Conservation (phyloP, 2,797 vertebrate species). For the Numenius phaeopus region DNA sequence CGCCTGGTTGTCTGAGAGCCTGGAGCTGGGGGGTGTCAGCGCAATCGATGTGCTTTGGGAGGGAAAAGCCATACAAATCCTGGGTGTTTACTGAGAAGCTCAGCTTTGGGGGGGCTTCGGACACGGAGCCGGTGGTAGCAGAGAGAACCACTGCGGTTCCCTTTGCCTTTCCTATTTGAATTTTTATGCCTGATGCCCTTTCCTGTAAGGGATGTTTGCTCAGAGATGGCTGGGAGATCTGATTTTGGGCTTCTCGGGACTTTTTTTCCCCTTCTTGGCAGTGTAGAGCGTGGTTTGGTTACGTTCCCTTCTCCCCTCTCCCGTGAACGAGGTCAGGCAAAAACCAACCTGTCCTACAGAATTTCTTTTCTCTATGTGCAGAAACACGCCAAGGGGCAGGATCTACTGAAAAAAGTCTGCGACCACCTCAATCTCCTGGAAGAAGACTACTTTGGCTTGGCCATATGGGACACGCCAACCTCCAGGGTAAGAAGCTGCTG, state of each 20-base stretch:
- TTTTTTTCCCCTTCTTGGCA: not conserved
- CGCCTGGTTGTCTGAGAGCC: not conserved
- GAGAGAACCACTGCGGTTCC: not conserved
- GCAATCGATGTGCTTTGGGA: not conserved
- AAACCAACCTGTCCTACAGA: not conserved
- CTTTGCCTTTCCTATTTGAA: not conserved
- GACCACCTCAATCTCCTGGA: conserved; percentile 97
- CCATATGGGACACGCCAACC: conserved; percentile 87
- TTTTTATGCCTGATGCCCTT: not conserved
- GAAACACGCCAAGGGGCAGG: conserved; percentile 97
- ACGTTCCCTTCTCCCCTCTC: not conserved
- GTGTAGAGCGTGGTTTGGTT: not conserved
- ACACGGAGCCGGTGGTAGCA: not conserved
- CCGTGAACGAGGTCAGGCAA: not conserved
- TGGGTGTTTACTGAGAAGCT: not conserved
- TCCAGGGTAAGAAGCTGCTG: conserved; percentile 86
- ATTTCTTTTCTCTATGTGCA: conserved; percentile 70
- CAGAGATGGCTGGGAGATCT: not conserved
- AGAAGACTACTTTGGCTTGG: conserved; percentile 95
- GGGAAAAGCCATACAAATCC: not conserved
- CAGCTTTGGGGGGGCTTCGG: not conserved
- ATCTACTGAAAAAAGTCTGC: conserved; percentile 93
- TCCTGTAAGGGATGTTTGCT: not conserved
- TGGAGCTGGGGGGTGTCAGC: not conserved
- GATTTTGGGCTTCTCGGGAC: not conserved